A percentile compares a stretch with the other conserved stretches of the same genome.
Evolutionary conservation across 2,888 invertebrate species (phyloP).

Genomic region (Trisateles emortualis): DNA sequence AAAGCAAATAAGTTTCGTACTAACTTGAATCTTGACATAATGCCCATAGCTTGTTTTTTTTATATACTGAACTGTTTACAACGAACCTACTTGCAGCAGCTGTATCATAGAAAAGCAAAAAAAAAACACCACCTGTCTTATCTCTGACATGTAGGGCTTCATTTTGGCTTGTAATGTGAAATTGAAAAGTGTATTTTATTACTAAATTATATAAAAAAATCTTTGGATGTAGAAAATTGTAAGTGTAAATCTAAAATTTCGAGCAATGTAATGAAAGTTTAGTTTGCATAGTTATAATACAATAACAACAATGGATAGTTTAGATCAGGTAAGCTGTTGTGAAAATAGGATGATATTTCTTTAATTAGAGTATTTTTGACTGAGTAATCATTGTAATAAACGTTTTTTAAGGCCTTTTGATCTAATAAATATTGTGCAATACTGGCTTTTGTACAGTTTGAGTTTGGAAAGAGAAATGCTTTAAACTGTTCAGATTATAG

Average conservation of each 20-base stretch:
- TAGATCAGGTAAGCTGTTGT: constrained; percentile 19
- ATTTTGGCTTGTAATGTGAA: constrained; percentile 51
- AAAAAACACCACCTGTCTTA: constrained; percentile 50
- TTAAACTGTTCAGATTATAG: no score
- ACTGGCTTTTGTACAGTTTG: no score
- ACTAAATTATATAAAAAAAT: constrained; percentile 21
- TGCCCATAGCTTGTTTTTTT: constrained; percentile 27
- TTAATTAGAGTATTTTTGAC: neutral
- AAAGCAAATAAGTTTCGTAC: neutral
- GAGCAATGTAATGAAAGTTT: constrained; percentile 45
- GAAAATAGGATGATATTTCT: neutral
- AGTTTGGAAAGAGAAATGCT: no score
- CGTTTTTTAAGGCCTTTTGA: no score
- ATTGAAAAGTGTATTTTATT: constrained; percentile 42
- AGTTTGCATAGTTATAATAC: constrained; percentile 7
- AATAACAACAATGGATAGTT: constrained; percentile 16
- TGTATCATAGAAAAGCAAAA: constrained; percentile 31
- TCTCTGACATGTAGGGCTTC: constrained; percentile 45
- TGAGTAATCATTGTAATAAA: no score
- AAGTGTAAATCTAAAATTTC: constrained; percentile 32
- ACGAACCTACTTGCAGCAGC: constrained; percentile 37
- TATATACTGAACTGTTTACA: constrained; percentile 9
- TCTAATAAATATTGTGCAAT: no score
- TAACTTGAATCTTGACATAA: constrained; percentile 6
- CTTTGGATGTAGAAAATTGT: constrained; percentile 37